Percentiles rank a stretch among this genome's conserved stretches.
Evolutionary conservation across 92 coral and sea anemone genomes (phyloP).

Genomic region (Phymanthus crucifer): DNA sequence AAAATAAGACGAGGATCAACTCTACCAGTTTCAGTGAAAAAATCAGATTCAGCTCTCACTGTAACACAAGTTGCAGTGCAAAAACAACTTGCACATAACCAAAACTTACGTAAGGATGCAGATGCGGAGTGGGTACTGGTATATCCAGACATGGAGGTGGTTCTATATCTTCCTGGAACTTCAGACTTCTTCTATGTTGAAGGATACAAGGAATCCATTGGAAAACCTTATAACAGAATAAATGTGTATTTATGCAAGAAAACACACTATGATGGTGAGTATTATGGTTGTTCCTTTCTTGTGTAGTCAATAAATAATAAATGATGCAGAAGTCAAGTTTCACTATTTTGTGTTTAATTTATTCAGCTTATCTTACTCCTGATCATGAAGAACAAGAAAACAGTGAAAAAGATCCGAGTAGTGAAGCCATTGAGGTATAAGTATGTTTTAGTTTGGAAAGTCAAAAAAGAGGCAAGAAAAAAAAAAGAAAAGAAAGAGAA

Average conservation of each 20-base stretch:
- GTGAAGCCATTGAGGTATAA: too few species aligned
- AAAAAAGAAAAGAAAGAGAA: too few species aligned
- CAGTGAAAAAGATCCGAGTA: too few species aligned
- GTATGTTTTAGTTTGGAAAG: too few species aligned
- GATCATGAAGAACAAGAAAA: too few species aligned
- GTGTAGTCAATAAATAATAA: too few species aligned
- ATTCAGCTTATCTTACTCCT: too few species aligned
- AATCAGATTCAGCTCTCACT: neutral
- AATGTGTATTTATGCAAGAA: conserved; percentile 47
- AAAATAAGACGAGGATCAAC: neutral
- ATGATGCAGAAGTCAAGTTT: too few species aligned
- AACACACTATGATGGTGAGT: conserved; percentile 38
- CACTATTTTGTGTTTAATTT: too few species aligned
- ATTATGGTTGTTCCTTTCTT: too few species aligned
- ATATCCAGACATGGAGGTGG: neutral
- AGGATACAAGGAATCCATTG: conserved; percentile 39
- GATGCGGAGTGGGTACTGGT: neutral
- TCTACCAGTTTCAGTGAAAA: neutral
- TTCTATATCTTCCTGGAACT: conserved; percentile 33
- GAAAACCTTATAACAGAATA: conserved; percentile 36
- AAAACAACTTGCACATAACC: neutral
- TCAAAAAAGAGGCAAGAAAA: too few species aligned
- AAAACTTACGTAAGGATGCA: neutral
- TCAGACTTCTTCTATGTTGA: conserved; percentile 27
- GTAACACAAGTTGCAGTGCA: neutral